Evolutionary conservation across 64 coral and sea anemone genomes (phyloP), one percentile per base, ranked within the genome.

Genomic region (Dendronephthya gigantea): DNA sequence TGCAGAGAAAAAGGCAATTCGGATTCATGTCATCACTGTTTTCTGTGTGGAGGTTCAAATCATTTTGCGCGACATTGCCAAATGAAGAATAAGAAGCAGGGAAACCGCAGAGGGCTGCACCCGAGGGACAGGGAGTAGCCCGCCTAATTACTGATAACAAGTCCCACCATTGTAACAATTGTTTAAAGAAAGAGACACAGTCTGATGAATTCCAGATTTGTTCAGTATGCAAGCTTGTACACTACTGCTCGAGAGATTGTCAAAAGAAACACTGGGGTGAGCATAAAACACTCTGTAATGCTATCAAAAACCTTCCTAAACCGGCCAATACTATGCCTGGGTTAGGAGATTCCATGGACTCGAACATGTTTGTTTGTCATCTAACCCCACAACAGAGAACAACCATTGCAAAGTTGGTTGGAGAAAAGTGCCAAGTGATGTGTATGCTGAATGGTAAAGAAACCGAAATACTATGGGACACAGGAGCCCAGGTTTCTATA

Each of bases 141-240:
- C 69, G 35, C 1, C 29, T 9, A 37, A 76, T 34, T 37, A 76
- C 28, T 1, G 69, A 76, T 28, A 16, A 76, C 17, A 76, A 37
- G 69, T 76, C 69, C 69, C 69, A 76, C 69, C 69, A 76, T 76
- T 76, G 69, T 76, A 76, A 76, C 17, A 76, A 76, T 34, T 76
- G 69, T 76, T 34, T 76, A 37, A 76, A 16, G 17, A 37, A 76
- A 34, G 69, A 76, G 69, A 76, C 69, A 76, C 4, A 7, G 35
- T 1, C 28, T 76, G 28, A 76, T 34, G 29, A 76, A 37, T 76
- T 76, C 35, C 69, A 31, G 35, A 76, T 31, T 13, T 76, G 69
- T 27, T 76, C 69, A 76, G 69, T 76, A 76, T 76, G 69, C 25
- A 76, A 76, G 35, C 3, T 76, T 34, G 69, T 34, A 25, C 28